Conservation (phyloP, 1,140 invertebrate genomes). For the Ruditapes philippinarum region DNA sequence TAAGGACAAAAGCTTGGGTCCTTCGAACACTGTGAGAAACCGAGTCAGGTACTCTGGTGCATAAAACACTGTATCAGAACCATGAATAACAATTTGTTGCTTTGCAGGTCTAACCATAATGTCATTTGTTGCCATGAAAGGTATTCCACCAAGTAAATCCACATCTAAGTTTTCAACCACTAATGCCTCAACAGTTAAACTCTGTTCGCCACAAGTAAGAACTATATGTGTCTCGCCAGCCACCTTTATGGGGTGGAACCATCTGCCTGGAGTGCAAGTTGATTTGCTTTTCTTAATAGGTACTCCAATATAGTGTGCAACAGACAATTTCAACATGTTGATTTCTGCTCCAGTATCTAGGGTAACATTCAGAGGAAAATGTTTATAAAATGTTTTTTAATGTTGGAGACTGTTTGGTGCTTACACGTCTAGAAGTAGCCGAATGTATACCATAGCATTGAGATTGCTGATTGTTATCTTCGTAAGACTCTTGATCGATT, state of each 20-base stretch:
- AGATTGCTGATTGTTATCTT: background rate
- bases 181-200: slow-evolving; percentile 40
- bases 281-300: slow-evolving; percentile 56
- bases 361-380: slow-evolving; percentile 34
- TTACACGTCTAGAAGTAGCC: background rate
- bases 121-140: slow-evolving; percentile 50
- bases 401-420: slow-evolving; percentile 43
- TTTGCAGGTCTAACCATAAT: slow-evolving; percentile 32
- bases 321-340: slow-evolving; percentile 52
- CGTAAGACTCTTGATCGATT: background rate
- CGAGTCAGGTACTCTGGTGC: too few relatives aligned
- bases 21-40: too few relatives aligned
- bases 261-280: slow-evolving; percentile 64
- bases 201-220: background rate
- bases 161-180: slow-evolving; percentile 49
- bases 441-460: background rate
- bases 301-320: slow-evolving; percentile 31
- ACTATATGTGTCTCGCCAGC: slow-evolving; percentile 56
- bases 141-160: slow-evolving; percentile 57
- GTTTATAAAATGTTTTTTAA: slow-evolving; percentile 45
- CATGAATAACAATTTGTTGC: background rate
- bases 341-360: slow-evolving; percentile 56
- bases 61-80: background rate
- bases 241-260: slow-evolving; percentile 53
- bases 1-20: too few relatives aligned